Evolutionary conservation across 2,113 vertebrate genomes (phyloP).

Genomic region (Hemiscyllium ocellatum): DNA sequence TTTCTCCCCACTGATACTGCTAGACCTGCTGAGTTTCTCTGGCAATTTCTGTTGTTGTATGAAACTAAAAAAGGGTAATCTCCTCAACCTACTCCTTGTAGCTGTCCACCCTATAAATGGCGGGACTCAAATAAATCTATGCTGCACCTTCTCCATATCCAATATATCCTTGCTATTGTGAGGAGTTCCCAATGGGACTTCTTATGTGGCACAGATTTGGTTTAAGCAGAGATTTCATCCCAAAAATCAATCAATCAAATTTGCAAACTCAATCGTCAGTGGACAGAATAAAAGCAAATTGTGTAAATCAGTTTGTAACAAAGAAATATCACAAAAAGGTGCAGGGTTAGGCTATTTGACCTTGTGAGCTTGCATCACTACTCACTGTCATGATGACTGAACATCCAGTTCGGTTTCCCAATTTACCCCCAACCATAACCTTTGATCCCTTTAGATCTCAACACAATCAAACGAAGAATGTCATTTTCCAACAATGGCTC

Average conservation of each 20-base stretch:
- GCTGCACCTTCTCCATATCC: not conserved
- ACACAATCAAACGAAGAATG: not conserved
- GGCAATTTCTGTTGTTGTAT: no score
- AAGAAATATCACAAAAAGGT: no score
- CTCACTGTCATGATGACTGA: no score
- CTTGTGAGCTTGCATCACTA: no score
- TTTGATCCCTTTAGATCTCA: no score
- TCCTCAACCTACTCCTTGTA: not conserved
- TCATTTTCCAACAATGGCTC: not conserved
- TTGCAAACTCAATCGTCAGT: not conserved
- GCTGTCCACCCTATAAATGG: not conserved
- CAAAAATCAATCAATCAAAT: not conserved
- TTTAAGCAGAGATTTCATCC: no score
- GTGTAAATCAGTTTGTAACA: not conserved
- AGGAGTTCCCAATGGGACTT: not conserved
- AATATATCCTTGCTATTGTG: not conserved
- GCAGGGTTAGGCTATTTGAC: no score
- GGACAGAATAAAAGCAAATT: not conserved
- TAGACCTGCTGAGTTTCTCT: no score
- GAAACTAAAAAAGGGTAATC: not conserved
- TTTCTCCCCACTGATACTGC: no score
- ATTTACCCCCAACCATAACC: no score
- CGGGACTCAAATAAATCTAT: not conserved
- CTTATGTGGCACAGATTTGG: not conserved
- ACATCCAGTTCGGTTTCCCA: no score